These are phyloP conservation scores for Lasioglossum zephyrum DNA, from an alignment of 2,888 invertebrate genomes.

Conservation along the genomic window DNA sequence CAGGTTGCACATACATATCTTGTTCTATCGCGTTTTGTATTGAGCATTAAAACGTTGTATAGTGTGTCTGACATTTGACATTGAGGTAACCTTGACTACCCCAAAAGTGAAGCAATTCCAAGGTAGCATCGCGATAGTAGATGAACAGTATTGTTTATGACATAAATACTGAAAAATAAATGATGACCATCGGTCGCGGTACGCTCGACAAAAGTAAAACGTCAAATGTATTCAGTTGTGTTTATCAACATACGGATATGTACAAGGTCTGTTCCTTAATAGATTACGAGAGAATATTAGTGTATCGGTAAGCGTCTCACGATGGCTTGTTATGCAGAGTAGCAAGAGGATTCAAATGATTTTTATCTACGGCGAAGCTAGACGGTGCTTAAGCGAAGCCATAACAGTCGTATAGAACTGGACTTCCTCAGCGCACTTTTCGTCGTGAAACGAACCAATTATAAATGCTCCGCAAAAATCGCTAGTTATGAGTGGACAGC, in stretches of 20 bases:
- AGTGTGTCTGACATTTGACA: neutral
- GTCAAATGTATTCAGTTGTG: neutral
- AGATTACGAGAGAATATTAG: slow-evolving; percentile 5
- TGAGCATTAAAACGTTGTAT: neutral
- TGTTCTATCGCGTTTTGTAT: neutral
- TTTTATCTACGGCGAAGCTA: neutral
- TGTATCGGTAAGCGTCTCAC: neutral
- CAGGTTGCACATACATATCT: neutral
- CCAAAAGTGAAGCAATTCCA: neutral
- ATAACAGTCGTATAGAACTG: neutral
- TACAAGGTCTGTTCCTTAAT: slow-evolving; percentile 1
- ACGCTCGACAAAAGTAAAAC: neutral
- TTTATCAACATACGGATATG: neutral
- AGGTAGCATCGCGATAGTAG: neutral
- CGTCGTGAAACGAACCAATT: neutral
- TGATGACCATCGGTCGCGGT: neutral
- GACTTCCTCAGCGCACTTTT: neutral
- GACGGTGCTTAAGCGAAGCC: neutral
- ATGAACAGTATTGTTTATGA: neutral
- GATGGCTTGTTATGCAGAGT: neutral
- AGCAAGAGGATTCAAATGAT: neutral
- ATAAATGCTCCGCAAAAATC: neutral
- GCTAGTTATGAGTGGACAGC: no score
- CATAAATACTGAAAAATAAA: neutral
- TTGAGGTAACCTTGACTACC: neutral